A percentile compares a stretch with the other conserved stretches of the same genome.
These are phyloP conservation scores for Mylabris phalerata DNA, from an alignment of 1,140 invertebrate genomes.

Conservation along the genomic window DNA sequence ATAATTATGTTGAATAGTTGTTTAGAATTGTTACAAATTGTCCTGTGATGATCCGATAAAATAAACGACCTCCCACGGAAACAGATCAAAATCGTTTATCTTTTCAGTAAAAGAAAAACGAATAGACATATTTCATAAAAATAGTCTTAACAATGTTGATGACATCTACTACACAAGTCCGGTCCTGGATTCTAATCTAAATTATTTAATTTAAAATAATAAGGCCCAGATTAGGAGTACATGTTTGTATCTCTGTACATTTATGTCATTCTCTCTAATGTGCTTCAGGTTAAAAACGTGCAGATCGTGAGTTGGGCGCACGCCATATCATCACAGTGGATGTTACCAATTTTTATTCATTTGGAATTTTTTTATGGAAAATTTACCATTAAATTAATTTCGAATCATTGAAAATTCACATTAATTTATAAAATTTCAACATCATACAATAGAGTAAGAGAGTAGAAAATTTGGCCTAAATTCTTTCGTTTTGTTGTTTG, in stretches of 20 bases:
- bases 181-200: slow-evolving; percentile 4
- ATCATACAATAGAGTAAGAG: no score
- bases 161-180: not conserved
- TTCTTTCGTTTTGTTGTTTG: no score
- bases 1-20: slow-evolving; percentile 19
- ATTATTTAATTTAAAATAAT: slow-evolving; percentile 26
- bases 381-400: no score
- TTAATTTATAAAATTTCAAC: no score
- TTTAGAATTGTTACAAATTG: slow-evolving; percentile 20
- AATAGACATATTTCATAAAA: no score
- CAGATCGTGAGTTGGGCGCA: slow-evolving; percentile 24
- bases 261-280: slow-evolving; percentile 11
- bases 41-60: slow-evolving; percentile 3
- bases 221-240: slow-evolving; percentile 16
- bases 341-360: no score
- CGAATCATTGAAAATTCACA: no score
- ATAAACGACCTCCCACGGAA: slow-evolving; percentile 19
- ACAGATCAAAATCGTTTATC: not conserved
- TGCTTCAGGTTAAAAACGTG: slow-evolving; percentile 25
- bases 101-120: not conserved
- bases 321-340: slow-evolving; percentile 3
- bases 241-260: slow-evolving; percentile 16
- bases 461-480: no score
- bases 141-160: no score
- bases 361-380: no score